phyloP scores from a whole-genome alignment of 2,113 vertebrate species.

The Macaca mulatta region DNA sequence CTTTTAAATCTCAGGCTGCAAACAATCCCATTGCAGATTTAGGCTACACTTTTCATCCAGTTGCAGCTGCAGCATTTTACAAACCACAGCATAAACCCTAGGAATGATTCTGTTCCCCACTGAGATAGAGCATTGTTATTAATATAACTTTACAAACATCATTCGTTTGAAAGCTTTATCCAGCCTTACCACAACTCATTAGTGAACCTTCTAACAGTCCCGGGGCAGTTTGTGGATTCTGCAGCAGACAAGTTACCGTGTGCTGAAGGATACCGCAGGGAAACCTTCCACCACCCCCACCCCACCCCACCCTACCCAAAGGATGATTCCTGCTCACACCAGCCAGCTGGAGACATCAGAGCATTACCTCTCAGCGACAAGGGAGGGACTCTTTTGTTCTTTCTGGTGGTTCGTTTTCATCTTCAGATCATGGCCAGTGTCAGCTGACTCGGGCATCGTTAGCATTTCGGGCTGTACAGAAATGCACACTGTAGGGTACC shows the following conservation, averaged over 20 bases:
- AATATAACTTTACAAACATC: conserved; percentile 23
- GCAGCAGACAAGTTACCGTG: background rate
- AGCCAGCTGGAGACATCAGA: rapidly evolving
- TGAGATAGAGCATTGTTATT: background rate
- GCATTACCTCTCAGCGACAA: background rate
- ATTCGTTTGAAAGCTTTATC: background rate
- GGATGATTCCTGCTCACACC: background rate
- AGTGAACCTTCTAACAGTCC: background rate
- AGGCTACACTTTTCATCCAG: rapidly evolving
- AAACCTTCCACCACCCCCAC: background rate
- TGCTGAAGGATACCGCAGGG: background rate
- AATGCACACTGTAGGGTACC: rapidly evolving
- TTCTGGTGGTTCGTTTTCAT: background rate
- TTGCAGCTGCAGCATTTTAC: background rate
- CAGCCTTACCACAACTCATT: conserved; percentile 32
- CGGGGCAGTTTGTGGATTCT: background rate
- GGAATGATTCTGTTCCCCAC: background rate
- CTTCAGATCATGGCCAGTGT: background rate
- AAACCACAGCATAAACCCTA: background rate
- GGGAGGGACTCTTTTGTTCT: background rate
- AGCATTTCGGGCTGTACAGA: rapidly evolving
- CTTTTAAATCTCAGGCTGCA: background rate
- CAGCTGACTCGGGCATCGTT: rapidly evolving
- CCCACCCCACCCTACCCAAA: background rate
- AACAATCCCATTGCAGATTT: background rate